Conservation (phyloP, 2,113 vertebrate genomes). For the Tautogolabrus adspersus region DNA sequence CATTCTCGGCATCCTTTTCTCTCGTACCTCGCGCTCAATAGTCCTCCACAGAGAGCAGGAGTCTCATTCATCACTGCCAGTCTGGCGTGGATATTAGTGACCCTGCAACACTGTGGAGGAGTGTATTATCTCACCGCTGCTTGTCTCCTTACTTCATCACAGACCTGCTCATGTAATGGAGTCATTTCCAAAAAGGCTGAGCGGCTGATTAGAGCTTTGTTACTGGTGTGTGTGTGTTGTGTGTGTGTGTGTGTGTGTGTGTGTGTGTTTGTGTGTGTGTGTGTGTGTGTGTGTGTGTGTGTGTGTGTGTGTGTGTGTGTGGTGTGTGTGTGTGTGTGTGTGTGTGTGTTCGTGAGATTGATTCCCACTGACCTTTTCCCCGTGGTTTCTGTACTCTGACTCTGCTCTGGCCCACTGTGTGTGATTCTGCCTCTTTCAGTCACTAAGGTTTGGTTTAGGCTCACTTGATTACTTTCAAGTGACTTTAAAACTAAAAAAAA, state of each 20-base stretch:
- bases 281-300: slow-evolving; percentile 31
- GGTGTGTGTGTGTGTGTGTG: no score
- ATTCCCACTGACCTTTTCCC: slow-evolving; percentile 57
- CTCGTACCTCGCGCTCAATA: slow-evolving; percentile 67
- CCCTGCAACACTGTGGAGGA: slow-evolving; percentile 48
- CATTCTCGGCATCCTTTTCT: slow-evolving; percentile 61
- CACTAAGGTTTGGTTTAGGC: not conserved
- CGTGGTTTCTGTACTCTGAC: slow-evolving; percentile 4
- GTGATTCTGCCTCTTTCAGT: slow-evolving; percentile 1
- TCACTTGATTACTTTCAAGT: not conserved
- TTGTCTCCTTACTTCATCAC: slow-evolving; percentile 69
- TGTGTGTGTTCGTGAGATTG: not conserved
- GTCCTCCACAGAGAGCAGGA: slow-evolving; percentile 63
- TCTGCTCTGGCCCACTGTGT: slow-evolving; percentile 7
- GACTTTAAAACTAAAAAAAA: not conserved
- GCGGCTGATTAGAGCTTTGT: slow-evolving; percentile 59
- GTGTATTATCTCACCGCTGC: slow-evolving; percentile 70
- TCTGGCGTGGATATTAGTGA: slow-evolving; percentile 68
- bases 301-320: no score
- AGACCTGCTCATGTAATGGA: slow-evolving; percentile 53
- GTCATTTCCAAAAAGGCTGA: slow-evolving; percentile 64
- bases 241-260: slow-evolving; percentile 33
- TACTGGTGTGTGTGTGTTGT: slow-evolving; percentile 27
- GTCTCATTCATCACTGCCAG: slow-evolving; percentile 79
- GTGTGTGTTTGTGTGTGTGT: slow-evolving; percentile 32